phyloP scores from a whole-genome alignment of 2,888 invertebrate genomes.

The Trissonchulus latispiculum region DNA sequence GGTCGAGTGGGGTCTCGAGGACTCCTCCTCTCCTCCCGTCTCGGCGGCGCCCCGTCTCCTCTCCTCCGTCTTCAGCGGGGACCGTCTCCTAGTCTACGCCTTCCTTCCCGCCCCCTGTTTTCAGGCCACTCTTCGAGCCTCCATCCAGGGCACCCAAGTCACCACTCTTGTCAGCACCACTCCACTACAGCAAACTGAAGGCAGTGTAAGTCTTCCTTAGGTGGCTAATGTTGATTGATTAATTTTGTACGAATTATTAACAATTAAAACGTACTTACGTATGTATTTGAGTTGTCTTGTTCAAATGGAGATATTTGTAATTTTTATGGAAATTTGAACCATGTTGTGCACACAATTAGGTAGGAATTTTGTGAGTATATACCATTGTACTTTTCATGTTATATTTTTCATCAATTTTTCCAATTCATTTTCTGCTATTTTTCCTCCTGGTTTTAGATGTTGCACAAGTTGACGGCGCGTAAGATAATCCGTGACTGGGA shows the following conservation, averaged over 20 bases:
- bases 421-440: too few relatives aligned
- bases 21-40: constrained; percentile 28
- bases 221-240: too few relatives aligned
- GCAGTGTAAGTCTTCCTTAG: constrained; percentile 41
- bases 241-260: too few relatives aligned
- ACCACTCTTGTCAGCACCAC: constrained; percentile 44
- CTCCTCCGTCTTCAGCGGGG: constrained; percentile 45
- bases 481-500: constrained; percentile 46
- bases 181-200: constrained; percentile 42
- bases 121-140: constrained; percentile 43
- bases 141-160: constrained; percentile 41
- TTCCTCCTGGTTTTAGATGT: constrained; percentile 35
- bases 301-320: too few relatives aligned
- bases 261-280: too few relatives aligned
- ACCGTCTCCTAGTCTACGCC: constrained; percentile 44
- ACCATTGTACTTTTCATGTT: too few relatives aligned
- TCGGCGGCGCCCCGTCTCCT: constrained; percentile 42
- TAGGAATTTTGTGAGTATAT: too few relatives aligned
- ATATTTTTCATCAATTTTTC: too few relatives aligned
- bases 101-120: constrained; percentile 29
- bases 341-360: too few relatives aligned
- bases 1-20: constrained; percentile 42
- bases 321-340: too few relatives aligned
- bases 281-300: too few relatives aligned
- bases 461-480: constrained; percentile 45